These are phyloP conservation scores for Ctenosaura bakeri DNA, from an alignment of 2,797 vertebrate species.

Conservation along the genomic window DNA sequence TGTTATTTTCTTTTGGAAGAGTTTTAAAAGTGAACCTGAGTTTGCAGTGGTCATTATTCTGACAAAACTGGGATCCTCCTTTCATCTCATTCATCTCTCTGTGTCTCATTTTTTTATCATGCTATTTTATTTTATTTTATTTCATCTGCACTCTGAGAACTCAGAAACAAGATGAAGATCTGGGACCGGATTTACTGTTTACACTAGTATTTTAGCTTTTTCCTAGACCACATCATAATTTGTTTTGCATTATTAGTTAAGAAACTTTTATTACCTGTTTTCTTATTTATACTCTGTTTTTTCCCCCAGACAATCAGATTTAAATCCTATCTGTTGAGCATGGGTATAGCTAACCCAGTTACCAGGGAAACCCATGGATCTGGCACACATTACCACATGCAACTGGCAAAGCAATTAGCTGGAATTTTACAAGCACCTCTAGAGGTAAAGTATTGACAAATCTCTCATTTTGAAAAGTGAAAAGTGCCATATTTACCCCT, in stretches of 20 bases:
- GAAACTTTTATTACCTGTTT: conserved; percentile 3
- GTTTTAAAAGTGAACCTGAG: not conserved
- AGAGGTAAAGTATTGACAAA: conserved; percentile 82
- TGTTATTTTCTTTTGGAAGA: not conserved
- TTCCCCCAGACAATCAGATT: conserved; percentile 90
- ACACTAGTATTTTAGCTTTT: not conserved
- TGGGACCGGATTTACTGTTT: not conserved
- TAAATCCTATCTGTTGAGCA: conserved; percentile 97
- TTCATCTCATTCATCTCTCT: not conserved
- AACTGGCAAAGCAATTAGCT: conserved; percentile 94
- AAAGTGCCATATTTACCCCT: no score
- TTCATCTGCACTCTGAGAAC: not conserved
- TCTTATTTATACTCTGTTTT: conserved; percentile 9
- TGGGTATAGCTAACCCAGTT: conserved; percentile 98
- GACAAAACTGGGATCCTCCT: not conserved
- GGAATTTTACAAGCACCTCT: conserved; percentile 92
- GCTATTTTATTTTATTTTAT: not conserved
- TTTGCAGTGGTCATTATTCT: not conserved
- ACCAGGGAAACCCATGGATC: conserved; percentile 95
- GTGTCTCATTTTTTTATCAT: not conserved
- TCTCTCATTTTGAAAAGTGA: not conserved
- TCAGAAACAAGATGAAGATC: not conserved
- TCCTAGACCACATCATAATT: not conserved
- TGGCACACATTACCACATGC: conserved; percentile 96
- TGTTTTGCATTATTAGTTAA: not conserved